These are phyloP conservation scores for Coecobrya sp. DNA, from an alignment of 2,888 invertebrate genomes.

Conservation along the genomic window DNA sequence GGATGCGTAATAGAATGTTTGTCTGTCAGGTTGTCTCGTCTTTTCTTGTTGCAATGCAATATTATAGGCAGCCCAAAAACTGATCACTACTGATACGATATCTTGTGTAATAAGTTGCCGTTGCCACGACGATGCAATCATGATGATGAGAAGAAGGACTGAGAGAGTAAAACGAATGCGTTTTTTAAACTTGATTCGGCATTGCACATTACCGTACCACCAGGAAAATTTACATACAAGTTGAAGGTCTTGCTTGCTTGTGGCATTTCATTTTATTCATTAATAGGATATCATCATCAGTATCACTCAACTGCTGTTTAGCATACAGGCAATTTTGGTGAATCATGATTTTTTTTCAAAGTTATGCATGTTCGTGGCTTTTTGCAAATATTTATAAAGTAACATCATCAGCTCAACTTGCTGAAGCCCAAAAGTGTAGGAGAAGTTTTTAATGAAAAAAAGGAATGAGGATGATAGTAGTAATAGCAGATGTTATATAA, in stretches of 20 bases:
- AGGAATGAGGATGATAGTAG: not conserved
- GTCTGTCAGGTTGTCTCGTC: constrained; percentile 57
- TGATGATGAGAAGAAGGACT: constrained; percentile 18
- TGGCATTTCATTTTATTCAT: constrained; percentile 3
- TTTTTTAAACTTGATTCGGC: not conserved
- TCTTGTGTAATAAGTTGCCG: constrained; percentile 22
- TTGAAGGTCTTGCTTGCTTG: constrained; percentile 38
- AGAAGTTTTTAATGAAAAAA: not conserved
- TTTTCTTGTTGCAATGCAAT: not conserved
- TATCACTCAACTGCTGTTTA: constrained; percentile 4
- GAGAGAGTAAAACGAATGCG: not conserved
- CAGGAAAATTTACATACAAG: constrained; percentile 32
- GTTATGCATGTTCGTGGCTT: constrained; percentile 13
- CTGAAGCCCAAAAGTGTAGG: not conserved
- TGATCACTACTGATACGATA: constrained; percentile 26
- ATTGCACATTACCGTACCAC: too few species aligned
- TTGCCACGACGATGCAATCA: not conserved
- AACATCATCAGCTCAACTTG: not conserved
- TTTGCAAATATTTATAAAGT: constrained; percentile 7
- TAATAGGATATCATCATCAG: constrained; percentile 34
- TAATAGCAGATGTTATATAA: not conserved
- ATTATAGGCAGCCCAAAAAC: not conserved
- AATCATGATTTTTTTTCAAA: not conserved
- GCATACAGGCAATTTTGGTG: not conserved
- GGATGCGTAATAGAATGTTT: constrained; percentile 35